Evolutionary conservation across 2,888 invertebrate species (phyloP), one percentile per base, ranked within the genome.

Genomic region (Lordiphosa andalusiaca): DNA sequence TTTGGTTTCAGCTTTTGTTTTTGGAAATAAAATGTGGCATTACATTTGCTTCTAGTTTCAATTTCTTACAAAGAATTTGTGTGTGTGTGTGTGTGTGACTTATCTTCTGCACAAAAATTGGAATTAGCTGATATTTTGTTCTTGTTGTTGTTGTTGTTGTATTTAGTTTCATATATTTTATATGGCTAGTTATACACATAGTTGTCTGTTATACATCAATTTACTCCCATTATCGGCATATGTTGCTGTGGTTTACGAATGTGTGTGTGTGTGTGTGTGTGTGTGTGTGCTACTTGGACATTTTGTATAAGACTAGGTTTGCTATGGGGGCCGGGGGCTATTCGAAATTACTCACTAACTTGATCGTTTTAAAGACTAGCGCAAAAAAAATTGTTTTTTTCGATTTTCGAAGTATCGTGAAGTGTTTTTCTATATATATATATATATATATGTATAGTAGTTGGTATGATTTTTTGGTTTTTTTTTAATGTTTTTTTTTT

Each of bases 341-440:
- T 1, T 6, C 6, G 25, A 25, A 25, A 44, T 64, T 53, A 39
- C 25, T 39, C 38, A 30, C 25, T 40, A 33, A 50, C 42, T 13
- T 16, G 50, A 0, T 19, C 3, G 10, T 13, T n/a, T n/a, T 12
- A 30, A 7, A 48, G 37, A 55, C 81, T 81, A 81, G 58, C 53
- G 47, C 52, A 58, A 73, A 80, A 72, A 77, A 77, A 19, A n/a
- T n/a, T n/a, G n/a, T n/a, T 19, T 80, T 73, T 41, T 70, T 67
- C 50, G 36, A 39, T 58, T 66, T 63, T 61, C 36, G 59, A 67
- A 57, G 70, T 70, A 60, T 67, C 57, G 39, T 59, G 58, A 35
- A 53, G 39, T 61, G 47, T 16, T 46, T 47, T 37, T 64, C 55
- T 33, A 23, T 49, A 46, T 61, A 57, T 54, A 39, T 44, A 13